phyloP scores from a whole-genome alignment of 2,888 invertebrate genomes.

The Rapana venosa region DNA sequence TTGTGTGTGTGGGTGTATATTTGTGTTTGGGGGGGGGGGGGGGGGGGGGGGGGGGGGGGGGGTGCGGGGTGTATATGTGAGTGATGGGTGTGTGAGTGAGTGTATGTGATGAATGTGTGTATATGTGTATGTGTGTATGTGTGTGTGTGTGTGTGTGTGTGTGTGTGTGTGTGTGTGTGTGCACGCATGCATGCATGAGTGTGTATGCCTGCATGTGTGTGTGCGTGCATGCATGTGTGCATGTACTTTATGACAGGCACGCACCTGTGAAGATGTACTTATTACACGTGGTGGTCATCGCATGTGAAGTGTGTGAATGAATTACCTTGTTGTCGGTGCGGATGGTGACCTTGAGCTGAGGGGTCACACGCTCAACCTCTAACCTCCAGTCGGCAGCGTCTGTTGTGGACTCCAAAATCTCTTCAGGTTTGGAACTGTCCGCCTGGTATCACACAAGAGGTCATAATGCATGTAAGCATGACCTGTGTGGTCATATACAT shows the following conservation, averaged over 20 bases:
- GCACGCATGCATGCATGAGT: not conserved
- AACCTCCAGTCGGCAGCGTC: slow-evolving; percentile 92
- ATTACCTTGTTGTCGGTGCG: slow-evolving; percentile 80
- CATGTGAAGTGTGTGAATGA: no score
- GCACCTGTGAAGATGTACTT: no score
- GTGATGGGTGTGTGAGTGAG: no score
- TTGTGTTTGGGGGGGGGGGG: no score
- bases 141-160: not conserved
- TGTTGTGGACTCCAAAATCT: slow-evolving; percentile 83
- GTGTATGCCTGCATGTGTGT: not conserved
- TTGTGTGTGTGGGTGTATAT: no score
- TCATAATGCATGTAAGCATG: not conserved
- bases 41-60: no score
- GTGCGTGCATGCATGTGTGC: not conserved
- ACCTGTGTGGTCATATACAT: not conserved
- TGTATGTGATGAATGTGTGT: no score
- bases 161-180: slow-evolving; percentile 1
- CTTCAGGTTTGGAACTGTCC: slow-evolving; percentile 76
- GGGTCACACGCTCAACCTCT: slow-evolving; percentile 95
- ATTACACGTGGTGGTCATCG: no score
- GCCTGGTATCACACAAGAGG: not conserved
- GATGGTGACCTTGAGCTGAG: slow-evolving; percentile 85
- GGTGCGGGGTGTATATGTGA: no score
- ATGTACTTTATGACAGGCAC: no score
- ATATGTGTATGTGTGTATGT: no score